Evolutionary conservation across 2,113 vertebrate genomes (phyloP).

Genomic region (Microtus pennsylvanicus): DNA sequence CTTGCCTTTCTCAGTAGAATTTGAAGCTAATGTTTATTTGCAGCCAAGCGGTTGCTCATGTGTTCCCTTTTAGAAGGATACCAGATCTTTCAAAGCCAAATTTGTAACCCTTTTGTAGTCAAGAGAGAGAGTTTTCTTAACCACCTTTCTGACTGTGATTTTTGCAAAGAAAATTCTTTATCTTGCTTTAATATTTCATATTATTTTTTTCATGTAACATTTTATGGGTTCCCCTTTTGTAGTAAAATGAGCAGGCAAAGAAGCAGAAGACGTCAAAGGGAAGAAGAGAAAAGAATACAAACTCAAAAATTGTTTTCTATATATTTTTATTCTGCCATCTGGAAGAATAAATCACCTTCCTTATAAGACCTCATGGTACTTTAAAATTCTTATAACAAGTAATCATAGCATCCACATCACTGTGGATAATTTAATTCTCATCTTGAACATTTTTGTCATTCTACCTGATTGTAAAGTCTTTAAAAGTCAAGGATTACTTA

Average conservation of each 20-base stretch:
- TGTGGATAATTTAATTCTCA: conserved; percentile 1
- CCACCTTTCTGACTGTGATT: background rate
- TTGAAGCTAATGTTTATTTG: background rate
- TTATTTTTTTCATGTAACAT: background rate
- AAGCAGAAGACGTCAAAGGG: background rate
- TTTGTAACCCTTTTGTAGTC: background rate
- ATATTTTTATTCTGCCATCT: conserved; percentile 19
- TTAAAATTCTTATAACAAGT: conserved; percentile 5
- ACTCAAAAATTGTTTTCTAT: conserved; percentile 28
- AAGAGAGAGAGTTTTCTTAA: background rate
- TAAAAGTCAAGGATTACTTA: background rate
- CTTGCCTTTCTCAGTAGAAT: background rate
- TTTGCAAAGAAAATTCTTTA: background rate
- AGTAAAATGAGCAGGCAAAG: background rate
- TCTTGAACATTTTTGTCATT: background rate
- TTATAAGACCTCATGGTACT: background rate
- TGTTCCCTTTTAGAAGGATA: background rate
- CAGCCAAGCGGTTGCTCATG: background rate
- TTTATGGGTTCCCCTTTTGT: conserved; percentile 10
- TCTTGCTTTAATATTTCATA: conserved; percentile 22
- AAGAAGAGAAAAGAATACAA: background rate
- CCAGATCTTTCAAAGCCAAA: conserved; percentile 1
- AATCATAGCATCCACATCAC: background rate
- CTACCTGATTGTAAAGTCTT: conserved; percentile 4
- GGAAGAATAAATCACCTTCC: conserved; percentile 49